Conservation (phyloP, 1,140 invertebrate genomes). For the Bombus superbus region DNA sequence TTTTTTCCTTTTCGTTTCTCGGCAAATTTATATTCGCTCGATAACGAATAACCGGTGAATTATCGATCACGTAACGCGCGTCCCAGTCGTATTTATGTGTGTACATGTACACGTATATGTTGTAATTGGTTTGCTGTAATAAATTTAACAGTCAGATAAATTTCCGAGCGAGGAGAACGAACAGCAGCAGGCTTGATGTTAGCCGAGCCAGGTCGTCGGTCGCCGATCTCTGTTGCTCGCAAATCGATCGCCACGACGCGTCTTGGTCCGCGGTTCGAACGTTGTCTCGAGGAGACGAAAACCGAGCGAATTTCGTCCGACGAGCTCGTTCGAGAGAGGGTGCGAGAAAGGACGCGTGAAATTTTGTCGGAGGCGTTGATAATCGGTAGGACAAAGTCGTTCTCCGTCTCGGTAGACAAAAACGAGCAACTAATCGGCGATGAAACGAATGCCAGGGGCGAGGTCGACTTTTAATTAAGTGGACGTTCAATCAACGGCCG, state of each 20-base stretch:
- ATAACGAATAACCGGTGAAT: slow-evolving; percentile 25
- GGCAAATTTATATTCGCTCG: slow-evolving; percentile 34
- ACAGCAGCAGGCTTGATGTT: slow-evolving; percentile 18
- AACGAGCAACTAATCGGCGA: not conserved
- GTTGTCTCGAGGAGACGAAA: not conserved
- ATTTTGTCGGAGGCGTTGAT: not conserved
- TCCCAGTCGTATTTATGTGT: not conserved
- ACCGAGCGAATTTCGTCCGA: not conserved
- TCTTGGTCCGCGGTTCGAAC: not conserved
- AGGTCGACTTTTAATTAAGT: slow-evolving; percentile 68
- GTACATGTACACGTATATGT: not conserved
- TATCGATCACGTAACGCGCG: slow-evolving; percentile 51
- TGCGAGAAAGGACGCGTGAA: not conserved
- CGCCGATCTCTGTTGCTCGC: not conserved
- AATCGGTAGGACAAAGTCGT: not conserved
- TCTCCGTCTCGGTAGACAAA: not conserved
- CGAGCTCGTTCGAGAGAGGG: not conserved
- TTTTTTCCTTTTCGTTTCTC: not conserved
- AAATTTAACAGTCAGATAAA: slow-evolving; percentile 40
- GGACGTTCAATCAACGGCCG: slow-evolving; percentile 61
- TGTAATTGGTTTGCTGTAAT: slow-evolving; percentile 49
- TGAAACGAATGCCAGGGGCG: slow-evolving; percentile 37
- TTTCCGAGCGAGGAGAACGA: not conserved
- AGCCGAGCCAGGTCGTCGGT: not conserved
- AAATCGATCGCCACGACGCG: slow-evolving; percentile 32